These are phyloP conservation scores for Tiliacea aurago DNA, from an alignment of 2,888 invertebrate species.

Conservation along the genomic window DNA sequence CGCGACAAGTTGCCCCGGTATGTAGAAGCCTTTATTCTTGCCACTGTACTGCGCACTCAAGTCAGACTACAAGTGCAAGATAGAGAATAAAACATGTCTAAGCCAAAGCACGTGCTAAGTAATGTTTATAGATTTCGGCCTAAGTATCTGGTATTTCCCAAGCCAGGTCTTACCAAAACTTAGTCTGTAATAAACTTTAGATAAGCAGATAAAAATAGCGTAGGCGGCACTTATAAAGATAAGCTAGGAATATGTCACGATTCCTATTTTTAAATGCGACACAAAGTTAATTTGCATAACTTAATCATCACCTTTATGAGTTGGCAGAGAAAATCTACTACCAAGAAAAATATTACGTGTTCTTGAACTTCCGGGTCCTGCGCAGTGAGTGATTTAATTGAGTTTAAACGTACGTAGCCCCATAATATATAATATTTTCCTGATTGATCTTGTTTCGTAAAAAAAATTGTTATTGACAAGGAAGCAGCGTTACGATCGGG, in stretches of 20 bases:
- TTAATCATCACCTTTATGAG: slow-evolving; percentile 32
- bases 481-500: not conserved
- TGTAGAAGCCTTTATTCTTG: too few relatives aligned
- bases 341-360: slow-evolving; percentile 29
- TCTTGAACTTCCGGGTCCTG: slow-evolving; percentile 14
- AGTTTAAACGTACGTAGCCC: not conserved
- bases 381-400: slow-evolving; percentile 6
- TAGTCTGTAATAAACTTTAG: not conserved
- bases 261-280: slow-evolving; percentile 44
- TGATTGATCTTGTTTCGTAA: too few relatives aligned
- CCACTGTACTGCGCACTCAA: not conserved
- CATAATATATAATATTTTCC: not conserved
- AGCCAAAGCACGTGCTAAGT: not conserved
- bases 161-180: not conserved
- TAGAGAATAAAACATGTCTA: not conserved
- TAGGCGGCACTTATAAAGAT: slow-evolving; percentile 21
- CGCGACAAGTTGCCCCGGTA: too few relatives aligned
- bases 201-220: not conserved
- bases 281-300: slow-evolving; percentile 48
- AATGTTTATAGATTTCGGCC: not conserved
- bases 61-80: too few relatives aligned
- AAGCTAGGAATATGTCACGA: slow-evolving; percentile 47
- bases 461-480: not conserved
- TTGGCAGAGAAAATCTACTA: slow-evolving; percentile 29
- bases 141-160: not conserved